These are phyloP conservation scores for Salvelinus namaycush DNA, from an alignment of 2,113 vertebrate genomes.

Conservation along the genomic window DNA sequence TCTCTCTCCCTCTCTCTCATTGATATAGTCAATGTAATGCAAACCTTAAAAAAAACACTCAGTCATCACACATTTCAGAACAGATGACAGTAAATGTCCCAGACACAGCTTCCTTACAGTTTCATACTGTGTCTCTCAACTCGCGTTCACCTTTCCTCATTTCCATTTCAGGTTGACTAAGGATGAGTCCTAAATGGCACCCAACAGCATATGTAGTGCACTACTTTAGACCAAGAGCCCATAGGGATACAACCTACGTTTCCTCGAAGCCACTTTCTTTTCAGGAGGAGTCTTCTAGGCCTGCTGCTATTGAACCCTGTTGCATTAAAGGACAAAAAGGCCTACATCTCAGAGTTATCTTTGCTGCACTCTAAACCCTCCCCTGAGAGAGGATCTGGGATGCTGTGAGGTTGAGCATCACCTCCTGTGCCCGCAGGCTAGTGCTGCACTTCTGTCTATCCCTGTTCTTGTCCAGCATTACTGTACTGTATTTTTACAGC, in stretches of 20 bases:
- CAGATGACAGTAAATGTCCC: slow-evolving; percentile 13
- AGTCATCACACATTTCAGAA: too few species aligned
- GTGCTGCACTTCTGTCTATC: too few species aligned
- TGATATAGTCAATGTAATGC: slow-evolving; percentile 3
- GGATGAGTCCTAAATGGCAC: too few species aligned
- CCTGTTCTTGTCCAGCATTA: too few species aligned
- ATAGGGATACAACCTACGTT: too few species aligned
- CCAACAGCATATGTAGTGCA: too few species aligned
- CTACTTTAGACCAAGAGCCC: too few species aligned
- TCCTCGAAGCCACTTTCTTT: not conserved
- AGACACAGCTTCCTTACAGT: not conserved
- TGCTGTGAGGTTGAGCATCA: too few species aligned
- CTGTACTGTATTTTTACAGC: too few species aligned
- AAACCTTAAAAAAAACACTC: too few species aligned
- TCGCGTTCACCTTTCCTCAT: not conserved
- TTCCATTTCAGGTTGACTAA: not conserved
- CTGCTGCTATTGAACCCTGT: slow-evolving; percentile 29
- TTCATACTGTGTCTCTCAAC: not conserved
- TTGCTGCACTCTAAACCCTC: slow-evolving; percentile 38
- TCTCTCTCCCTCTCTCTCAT: slow-evolving; percentile 21
- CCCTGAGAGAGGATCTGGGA: too few species aligned
- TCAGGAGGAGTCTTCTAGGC: not conserved
- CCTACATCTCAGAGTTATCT: slow-evolving; percentile 18
- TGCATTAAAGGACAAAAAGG: slow-evolving; percentile 29
- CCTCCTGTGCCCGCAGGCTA: too few species aligned